phyloP scores from a whole-genome alignment of 1,140 invertebrate genomes.

The Ceratina japonica region DNA sequence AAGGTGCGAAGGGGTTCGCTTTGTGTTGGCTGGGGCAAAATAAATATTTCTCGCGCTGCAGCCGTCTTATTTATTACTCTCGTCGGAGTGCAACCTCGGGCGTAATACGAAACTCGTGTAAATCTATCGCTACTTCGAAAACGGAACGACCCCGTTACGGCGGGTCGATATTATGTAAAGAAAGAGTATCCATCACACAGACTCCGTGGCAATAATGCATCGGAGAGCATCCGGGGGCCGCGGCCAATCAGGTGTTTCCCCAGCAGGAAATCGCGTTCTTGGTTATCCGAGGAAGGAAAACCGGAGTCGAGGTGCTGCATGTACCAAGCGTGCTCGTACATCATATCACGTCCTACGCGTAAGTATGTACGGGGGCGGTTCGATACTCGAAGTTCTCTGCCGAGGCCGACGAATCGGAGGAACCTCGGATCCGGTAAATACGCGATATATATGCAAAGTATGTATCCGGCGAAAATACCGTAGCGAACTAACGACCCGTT shows the following conservation, averaged over 20 bases:
- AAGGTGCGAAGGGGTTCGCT: too few species aligned
- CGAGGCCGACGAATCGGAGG: constrained; percentile 17
- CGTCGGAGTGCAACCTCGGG: too few species aligned
- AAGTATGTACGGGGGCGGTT: background rate
- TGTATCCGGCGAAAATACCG: constrained; percentile 42
- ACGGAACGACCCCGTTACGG: background rate
- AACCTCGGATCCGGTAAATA: constrained; percentile 45
- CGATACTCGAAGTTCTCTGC: constrained; percentile 30
- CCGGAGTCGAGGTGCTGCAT: background rate
- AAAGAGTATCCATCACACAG: background rate
- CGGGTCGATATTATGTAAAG: background rate
- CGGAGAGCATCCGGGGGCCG: background rate
- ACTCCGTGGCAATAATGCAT: background rate
- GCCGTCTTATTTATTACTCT: too few species aligned
- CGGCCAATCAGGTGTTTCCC: background rate
- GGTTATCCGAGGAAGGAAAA: constrained; percentile 5
- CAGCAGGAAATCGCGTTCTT: background rate
- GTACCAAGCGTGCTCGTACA: constrained; percentile 7
- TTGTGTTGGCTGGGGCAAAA: too few species aligned
- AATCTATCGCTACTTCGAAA: background rate
- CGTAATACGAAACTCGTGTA: background rate
- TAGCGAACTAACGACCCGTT: constrained; percentile 49
- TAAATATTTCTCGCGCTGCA: too few species aligned
- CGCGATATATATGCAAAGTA: constrained; percentile 48
- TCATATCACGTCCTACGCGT: constrained; percentile 14